Base-by-base conservation (phyloP, 2,113 vertebrate genomes). In the Sisor rabdophorus region DNA sequence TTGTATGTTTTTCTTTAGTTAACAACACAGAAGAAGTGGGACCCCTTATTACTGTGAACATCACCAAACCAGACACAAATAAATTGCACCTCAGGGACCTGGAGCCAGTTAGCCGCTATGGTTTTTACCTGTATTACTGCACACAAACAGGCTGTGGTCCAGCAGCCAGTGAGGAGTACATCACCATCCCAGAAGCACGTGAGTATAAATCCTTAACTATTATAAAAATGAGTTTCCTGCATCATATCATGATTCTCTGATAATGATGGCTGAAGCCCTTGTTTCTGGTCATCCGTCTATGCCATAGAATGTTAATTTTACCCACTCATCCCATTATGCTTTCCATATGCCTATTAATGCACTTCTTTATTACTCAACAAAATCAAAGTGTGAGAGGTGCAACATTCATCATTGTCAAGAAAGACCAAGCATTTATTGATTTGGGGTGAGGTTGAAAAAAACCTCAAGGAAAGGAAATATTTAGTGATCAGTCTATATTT, bases 91-190 rank as follows among this genome's bases (percentile, higher is more conserved):
- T 98, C 28, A 86, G 88, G 0, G 92, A 92, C 74, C 86, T 98
- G 89, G 93, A 84, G 54, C 82, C 93, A 44, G 78, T 93, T 54
- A 97, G 94, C 87, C 95, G 89, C 81, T 98, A 99, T 90, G 96
- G 93, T 83, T 94, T 99, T 87, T 95, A 96, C 82, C 85, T 95
- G 76, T 91, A 90, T 40, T 93, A 95, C 69, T 99, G 96, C 83
- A 98, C 96, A 15, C 82, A 79, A 9, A 84, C 86, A 81, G 97
- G 96, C 87, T 98, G 95, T 1, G 96, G 97, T 1, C 94, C 93
- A 0, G 84, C 91, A 0, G 63, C 90, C 86, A 96, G 90, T 0
- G 95, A 96, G 81, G 97, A 98, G 86, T 87, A 89, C 69, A 89
- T 89, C 71, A 96, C 97, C 0, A 83, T 89, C 71, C 90, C 91